These are phyloP conservation scores for Aulostomus chinensis DNA, from an alignment of 2,797 vertebrate species.

Conservation along the genomic window DNA sequence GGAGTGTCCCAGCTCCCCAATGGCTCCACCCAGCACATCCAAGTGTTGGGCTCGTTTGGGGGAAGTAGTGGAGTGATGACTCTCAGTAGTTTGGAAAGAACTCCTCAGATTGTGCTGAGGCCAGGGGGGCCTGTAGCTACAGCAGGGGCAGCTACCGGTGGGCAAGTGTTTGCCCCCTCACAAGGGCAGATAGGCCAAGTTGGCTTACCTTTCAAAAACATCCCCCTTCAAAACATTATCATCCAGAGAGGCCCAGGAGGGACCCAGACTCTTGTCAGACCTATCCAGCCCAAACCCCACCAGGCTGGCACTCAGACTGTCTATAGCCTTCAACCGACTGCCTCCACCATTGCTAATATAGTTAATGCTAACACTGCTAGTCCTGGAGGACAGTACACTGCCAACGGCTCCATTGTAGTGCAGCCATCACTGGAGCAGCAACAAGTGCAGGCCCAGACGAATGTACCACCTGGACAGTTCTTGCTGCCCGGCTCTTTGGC, in stretches of 20 bases:
- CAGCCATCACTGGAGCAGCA: slow-evolving; percentile 90
- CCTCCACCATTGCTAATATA: slow-evolving; percentile 60
- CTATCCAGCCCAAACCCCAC: slow-evolving; percentile 96
- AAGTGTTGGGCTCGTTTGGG: slow-evolving; percentile 92
- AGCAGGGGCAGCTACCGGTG: slow-evolving; percentile 78
- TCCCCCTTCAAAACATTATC: slow-evolving; percentile 98
- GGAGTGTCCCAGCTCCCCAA: slow-evolving; percentile 92
- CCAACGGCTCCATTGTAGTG: slow-evolving; percentile 89
- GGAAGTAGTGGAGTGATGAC: slow-evolving; percentile 92
- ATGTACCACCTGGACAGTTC: slow-evolving; percentile 87
- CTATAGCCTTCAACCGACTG: slow-evolving; percentile 85
- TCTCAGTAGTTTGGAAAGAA: slow-evolving; percentile 91
- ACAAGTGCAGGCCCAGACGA: slow-evolving; percentile 79
- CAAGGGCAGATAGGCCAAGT: slow-evolving; percentile 89
- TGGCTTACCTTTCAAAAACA: slow-evolving; percentile 93
- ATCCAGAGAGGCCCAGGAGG: slow-evolving; percentile 93
- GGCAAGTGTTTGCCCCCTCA: slow-evolving; percentile 87
- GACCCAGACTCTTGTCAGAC: slow-evolving; percentile 87
- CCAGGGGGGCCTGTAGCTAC: slow-evolving; percentile 82
- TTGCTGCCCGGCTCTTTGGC: slow-evolving; percentile 89
- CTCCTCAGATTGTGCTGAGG: slow-evolving; percentile 92
- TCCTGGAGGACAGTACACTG: slow-evolving; percentile 84
- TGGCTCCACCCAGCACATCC: slow-evolving; percentile 93
- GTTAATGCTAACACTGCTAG: slow-evolving; percentile 69
- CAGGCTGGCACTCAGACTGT: slow-evolving; percentile 89